Percentiles rank a stretch among this genome's conserved stretches.
Conservation (phyloP, 2,113 vertebrate genomes). For the Orientallactaga bullata region DNA sequence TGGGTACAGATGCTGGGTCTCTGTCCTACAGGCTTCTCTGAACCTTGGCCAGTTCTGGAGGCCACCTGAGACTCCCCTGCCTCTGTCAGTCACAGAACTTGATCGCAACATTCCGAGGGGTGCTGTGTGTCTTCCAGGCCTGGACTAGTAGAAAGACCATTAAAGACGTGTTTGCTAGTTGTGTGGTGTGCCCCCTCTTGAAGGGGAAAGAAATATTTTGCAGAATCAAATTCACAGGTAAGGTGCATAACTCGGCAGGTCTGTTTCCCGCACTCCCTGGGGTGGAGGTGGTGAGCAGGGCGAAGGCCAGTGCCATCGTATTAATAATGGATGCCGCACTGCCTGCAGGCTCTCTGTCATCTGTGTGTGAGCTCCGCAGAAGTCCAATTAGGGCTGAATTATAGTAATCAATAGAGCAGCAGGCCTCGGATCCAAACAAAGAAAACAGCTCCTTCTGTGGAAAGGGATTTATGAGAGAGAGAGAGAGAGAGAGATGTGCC, state of each 20-base stretch:
- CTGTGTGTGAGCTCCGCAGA: constrained; percentile 81
- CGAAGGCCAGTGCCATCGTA: constrained; percentile 79
- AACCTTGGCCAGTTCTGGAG: rapidly evolving
- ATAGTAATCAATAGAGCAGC: constrained; percentile 87
- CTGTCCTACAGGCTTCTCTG: not conserved
- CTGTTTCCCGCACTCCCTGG: constrained; percentile 68
- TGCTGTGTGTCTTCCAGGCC: not conserved
- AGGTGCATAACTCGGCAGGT: constrained; percentile 75
- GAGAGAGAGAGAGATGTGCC: constrained; percentile 51
- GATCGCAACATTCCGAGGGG: not conserved
- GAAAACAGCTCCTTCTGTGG: constrained; percentile 71
- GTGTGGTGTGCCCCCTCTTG: constrained; percentile 59
- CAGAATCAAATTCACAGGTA: constrained; percentile 78
- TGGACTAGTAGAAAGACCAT: constrained; percentile 12
- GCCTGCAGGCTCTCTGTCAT: constrained; percentile 79
- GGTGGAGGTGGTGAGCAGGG: constrained; percentile 80
- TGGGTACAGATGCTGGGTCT: not conserved
- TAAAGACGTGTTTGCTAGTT: constrained; percentile 55
- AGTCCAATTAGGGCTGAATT: constrained; percentile 87
- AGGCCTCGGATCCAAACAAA: constrained; percentile 80
- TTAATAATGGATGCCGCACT: constrained; percentile 86
- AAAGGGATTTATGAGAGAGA: constrained; percentile 71
- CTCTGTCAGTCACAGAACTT: not conserved
- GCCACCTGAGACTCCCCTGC: not conserved
- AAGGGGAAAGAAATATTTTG: constrained; percentile 81